Base-by-base conservation (phyloP, 2,113 vertebrate species). In the Delphinapterus leucas region DNA sequence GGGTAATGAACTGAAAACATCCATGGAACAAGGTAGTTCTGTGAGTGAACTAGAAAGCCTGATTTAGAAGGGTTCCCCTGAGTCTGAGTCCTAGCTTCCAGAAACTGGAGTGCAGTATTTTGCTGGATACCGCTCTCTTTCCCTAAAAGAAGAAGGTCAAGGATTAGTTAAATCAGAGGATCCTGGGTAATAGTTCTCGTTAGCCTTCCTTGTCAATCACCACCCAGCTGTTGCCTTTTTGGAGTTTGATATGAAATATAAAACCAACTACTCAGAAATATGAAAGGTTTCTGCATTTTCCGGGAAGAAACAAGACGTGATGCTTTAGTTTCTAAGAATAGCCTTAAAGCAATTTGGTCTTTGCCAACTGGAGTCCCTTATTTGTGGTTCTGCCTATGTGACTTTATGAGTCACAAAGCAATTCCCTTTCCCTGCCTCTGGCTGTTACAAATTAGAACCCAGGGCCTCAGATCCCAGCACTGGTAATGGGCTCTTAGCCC, bases 291-390 rank as follows among this genome's bases (percentile, higher is more conserved):
- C 85, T 98, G 95, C 80, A 81, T 97, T 98, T 98, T 98, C 98
- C 97, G 96, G 97, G 97, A 98, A 98, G 84, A 97, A 98, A 97
- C 96, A 98, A 93, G 97, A 98, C 79, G 84, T 97, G 96, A 97
- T 94, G 96, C 70, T 96, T 94, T 76, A 79, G 94, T 90, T 98
- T 98, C 98, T 95, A 98, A 98, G 97, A 99, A 98, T 97, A 99
- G 98, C 93, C 47, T 70, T 96, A 97, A 93, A 98, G 97, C 97
- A 98, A 95, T 97, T 97, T 97, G 98, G 94, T 96, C 98, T 97
- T 97, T 98, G 98, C 97, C 98, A 97, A 47, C 83, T 90, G 25
- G 96, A 98, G 97, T 98, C 97, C 85, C 98, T 98, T 96, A 97
- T 98, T 98, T 98, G 98, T 97, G 98, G 97, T 71, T 98, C 0